Evolutionary conservation across 2,888 invertebrate species (phyloP).

Genomic region (Philereme vetulata): DNA sequence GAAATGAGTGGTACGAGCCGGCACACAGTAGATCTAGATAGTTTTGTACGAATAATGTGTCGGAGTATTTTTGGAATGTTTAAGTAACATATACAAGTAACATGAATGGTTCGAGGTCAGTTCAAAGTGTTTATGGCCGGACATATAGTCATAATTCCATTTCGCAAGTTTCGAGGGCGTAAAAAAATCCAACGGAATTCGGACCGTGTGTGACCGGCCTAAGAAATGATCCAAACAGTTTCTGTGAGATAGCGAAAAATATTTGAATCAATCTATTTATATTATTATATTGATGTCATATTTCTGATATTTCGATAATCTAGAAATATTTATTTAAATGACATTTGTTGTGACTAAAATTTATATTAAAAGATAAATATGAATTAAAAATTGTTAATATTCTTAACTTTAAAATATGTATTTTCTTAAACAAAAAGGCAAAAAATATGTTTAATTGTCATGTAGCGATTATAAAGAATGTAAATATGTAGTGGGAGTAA

Average conservation of each 20-base stretch:
- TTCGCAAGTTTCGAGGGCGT: too few species aligned
- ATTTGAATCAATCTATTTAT: not conserved
- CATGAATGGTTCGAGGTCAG: conserved; percentile 12
- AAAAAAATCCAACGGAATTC: too few species aligned
- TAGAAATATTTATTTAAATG: conserved; percentile 27
- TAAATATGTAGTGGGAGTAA: conserved; percentile 12
- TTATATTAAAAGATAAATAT: not conserved
- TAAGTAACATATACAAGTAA: conserved; percentile 26
- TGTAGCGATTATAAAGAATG: conserved; percentile 18
- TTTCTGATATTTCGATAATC: conserved; percentile 8
- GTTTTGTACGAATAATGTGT: conserved; percentile 27
- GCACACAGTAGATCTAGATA: conserved; percentile 18
- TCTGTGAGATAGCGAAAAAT: conserved; percentile 4
- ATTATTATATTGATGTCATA: conserved; percentile 14
- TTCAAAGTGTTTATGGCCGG: conserved; percentile 9
- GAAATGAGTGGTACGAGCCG: conserved; percentile 9
- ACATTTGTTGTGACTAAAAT: conserved; percentile 33
- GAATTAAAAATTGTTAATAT: conserved; percentile 11
- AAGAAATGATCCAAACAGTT: too few species aligned
- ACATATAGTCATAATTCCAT: too few species aligned
- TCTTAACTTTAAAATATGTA: conserved; percentile 18
- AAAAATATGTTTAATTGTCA: conserved; percentile 22
- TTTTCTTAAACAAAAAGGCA: conserved; percentile 18
- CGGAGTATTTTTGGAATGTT: conserved; percentile 41
- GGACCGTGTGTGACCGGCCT: too few species aligned